Percentiles rank a stretch among this genome's conserved stretches.
Evolutionary conservation across 2,797 vertebrate genomes (phyloP).

Genomic region (Sebastes flavidus): DNA sequence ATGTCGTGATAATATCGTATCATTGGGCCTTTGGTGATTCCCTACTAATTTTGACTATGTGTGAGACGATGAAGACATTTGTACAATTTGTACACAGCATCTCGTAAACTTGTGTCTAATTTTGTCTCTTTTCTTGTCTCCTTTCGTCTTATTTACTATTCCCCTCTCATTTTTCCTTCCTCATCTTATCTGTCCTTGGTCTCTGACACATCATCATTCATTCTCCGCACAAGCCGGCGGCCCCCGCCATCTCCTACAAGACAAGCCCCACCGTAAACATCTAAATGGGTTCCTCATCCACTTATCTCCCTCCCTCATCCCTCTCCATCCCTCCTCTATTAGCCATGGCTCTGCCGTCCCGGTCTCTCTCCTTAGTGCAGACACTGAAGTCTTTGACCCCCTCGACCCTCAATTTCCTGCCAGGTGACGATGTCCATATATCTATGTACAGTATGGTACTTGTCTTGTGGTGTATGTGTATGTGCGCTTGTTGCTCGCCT

Average conservation of each 20-base stretch:
- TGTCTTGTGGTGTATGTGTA: conserved; percentile 83
- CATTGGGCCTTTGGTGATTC: too few species aligned
- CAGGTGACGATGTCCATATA: conserved; percentile 80
- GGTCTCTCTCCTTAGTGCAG: conserved; percentile 71
- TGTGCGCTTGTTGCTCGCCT: conserved; percentile 78
- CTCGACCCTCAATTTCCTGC: conserved; percentile 59
- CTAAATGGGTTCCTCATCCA: conserved; percentile 26
- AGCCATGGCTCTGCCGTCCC: conserved; percentile 68
- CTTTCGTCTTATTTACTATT: conserved; percentile 10
- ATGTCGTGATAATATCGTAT: too few species aligned
- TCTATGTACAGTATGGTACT: conserved; percentile 82
- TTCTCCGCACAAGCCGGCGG: conserved; percentile 70
- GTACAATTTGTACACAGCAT: not conserved
- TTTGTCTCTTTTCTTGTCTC: conserved; percentile 17
- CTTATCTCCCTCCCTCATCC: conserved; percentile 29
- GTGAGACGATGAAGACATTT: not conserved
- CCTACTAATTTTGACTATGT: not conserved
- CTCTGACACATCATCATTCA: not conserved
- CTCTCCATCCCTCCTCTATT: conserved; percentile 35
- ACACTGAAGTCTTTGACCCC: conserved; percentile 63
- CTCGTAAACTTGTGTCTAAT: not conserved
- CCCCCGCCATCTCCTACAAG: conserved; percentile 85
- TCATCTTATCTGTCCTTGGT: conserved; percentile 3
- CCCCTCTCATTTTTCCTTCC: not conserved
- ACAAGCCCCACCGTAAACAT: conserved; percentile 80